Evolutionary conservation across 2,113 vertebrate species (phyloP).

Genomic region (Protobothrops flavoviridis): DNA sequence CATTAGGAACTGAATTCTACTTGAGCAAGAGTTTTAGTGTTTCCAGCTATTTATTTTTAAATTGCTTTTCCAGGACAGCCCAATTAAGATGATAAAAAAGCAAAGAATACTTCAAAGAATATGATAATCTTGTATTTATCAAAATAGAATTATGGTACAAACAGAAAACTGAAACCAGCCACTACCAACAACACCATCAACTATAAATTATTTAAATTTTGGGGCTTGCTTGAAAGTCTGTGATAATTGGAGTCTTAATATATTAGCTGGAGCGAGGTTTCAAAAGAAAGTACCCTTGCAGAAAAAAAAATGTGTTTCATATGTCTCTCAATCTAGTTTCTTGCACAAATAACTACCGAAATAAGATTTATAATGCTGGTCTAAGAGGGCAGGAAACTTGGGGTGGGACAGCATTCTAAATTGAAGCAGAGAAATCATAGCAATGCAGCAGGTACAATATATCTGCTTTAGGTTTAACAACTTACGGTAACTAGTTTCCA

Average conservation of each 20-base stretch:
- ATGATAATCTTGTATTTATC: background rate
- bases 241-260: background rate
- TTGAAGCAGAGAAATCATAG: background rate
- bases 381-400: background rate
- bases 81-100: background rate
- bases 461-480: background rate
- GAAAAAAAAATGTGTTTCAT: background rate
- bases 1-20: background rate
- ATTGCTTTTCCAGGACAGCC: background rate
- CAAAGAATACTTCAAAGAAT: background rate
- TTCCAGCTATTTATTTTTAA: background rate
- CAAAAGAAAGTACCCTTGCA: background rate
- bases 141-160: background rate
- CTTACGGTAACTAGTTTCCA: background rate
- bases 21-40: background rate
- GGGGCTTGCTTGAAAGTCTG: background rate
- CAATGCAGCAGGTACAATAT: background rate
- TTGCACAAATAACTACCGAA: background rate
- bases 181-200: background rate
- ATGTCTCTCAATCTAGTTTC: background rate
- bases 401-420: background rate
- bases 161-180: background rate
- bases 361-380: background rate
- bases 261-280: background rate
- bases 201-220: background rate